Conservation (phyloP, 2,888 invertebrate species). For the Philhelius pedissequus region DNA sequence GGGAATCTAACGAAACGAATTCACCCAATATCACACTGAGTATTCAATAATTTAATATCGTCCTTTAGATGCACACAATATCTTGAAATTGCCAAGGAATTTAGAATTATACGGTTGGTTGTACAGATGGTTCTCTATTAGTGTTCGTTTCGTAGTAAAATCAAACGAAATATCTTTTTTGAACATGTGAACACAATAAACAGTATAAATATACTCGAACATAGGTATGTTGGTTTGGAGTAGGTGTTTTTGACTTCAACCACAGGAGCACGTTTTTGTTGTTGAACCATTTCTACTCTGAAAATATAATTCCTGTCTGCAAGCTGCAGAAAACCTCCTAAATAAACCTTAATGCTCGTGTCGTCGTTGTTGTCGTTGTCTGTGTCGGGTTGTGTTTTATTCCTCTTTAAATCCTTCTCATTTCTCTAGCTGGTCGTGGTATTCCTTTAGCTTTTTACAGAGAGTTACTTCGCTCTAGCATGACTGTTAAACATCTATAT, state of each 20-base stretch:
- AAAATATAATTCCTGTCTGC: conserved; percentile 53
- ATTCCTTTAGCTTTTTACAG: neutral
- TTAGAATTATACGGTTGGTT: neutral
- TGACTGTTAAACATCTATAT: conserved; percentile 43
- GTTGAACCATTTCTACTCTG: conserved; percentile 57
- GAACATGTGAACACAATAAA: neutral
- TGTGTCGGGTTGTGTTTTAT: conserved; percentile 30
- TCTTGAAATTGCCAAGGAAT: conserved; percentile 23
- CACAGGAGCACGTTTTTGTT: conserved; percentile 41
- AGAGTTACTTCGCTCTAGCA: conserved; percentile 25
- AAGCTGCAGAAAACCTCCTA: conserved; percentile 48
- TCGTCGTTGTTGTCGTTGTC: conserved; percentile 54
- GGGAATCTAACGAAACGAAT: neutral
- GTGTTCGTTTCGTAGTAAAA: conserved; percentile 18
- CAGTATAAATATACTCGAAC: no score
- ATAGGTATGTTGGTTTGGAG: no score
- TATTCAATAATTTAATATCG: conserved; percentile 34
- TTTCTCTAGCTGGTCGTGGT: no score
- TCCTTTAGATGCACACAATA: neutral
- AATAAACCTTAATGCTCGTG: conserved; percentile 60
- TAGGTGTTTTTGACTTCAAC: neutral
- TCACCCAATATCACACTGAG: neutral
- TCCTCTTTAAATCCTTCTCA: neutral
- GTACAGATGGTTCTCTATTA: neutral
- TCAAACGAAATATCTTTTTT: neutral